Evolutionary conservation across 2,797 vertebrate species (phyloP).

Genomic region (Neosalanx taihuensis): DNA sequence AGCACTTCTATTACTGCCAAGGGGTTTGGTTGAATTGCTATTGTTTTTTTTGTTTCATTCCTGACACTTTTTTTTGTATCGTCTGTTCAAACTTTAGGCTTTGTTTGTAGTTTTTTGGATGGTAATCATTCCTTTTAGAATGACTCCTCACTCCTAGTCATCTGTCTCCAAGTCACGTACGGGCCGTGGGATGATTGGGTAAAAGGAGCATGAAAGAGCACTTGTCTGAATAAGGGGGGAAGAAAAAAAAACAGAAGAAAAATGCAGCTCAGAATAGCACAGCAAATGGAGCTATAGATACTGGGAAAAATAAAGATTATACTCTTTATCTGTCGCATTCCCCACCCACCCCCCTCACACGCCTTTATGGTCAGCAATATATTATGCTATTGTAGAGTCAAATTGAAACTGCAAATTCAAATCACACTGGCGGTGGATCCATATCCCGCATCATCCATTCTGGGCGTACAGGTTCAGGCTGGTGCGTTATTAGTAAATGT

Average conservation of each 20-base stretch:
- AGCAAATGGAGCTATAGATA: conserved; percentile 6
- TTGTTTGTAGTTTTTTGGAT: conserved; percentile 45
- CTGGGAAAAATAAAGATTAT: background rate
- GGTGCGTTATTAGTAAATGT: conserved; percentile 3
- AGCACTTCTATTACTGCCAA: conserved; percentile 71
- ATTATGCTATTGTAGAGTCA: conserved; percentile 18
- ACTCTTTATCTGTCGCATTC: conserved; percentile 13
- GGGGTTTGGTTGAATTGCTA: conserved; percentile 53
- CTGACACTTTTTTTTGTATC: conserved; percentile 36
- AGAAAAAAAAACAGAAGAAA: conserved; percentile 16
- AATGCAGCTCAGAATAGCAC: conserved; percentile 31
- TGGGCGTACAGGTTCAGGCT: conserved; percentile 2
- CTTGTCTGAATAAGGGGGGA: conserved; percentile 50
- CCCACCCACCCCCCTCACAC: conserved; percentile 1
- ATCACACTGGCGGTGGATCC: conserved; percentile 11
- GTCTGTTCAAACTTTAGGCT: background rate
- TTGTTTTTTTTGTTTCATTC: conserved; percentile 51
- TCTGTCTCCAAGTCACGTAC: background rate
- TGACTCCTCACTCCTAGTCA: conserved; percentile 16
- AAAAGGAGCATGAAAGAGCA: conserved; percentile 46
- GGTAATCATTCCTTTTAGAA: conserved; percentile 64
- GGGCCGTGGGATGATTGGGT: conserved; percentile 24
- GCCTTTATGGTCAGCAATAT: conserved; percentile 26
- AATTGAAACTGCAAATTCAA: conserved; percentile 12
- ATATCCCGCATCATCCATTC: background rate